Conservation (phyloP, 2,113 vertebrate species). For the Sarotherodon lohbergeri region DNA sequence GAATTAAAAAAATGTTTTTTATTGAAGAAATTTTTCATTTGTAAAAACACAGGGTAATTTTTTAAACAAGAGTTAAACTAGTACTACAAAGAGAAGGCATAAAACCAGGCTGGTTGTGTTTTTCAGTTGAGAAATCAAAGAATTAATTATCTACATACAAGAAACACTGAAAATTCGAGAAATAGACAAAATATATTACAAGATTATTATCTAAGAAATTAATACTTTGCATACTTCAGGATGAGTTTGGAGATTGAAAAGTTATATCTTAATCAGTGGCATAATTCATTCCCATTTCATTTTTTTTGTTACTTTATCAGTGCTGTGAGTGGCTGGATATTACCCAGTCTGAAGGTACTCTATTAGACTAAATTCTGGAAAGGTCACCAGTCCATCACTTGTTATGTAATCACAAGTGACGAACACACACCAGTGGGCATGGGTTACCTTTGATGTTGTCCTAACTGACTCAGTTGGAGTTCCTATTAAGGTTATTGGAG, state of each 20-base stretch:
- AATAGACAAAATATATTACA: background rate
- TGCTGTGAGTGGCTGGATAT: background rate
- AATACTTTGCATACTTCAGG: background rate
- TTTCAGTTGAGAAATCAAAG: background rate
- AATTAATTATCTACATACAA: background rate
- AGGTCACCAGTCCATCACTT: background rate
- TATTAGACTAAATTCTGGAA: background rate
- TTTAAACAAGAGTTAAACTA: background rate
- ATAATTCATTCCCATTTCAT: background rate
- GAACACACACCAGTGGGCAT: background rate
- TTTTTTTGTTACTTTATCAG: background rate
- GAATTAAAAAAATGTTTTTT: background rate
- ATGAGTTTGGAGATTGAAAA: background rate
- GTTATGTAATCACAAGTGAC: background rate
- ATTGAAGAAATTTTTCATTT: background rate
- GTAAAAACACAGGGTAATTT: background rate
- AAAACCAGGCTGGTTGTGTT: background rate
- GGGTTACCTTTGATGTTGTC: background rate
- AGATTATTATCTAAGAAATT: background rate
- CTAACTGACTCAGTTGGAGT: background rate
- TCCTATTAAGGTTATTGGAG: background rate
- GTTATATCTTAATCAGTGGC: background rate
- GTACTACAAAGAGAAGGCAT: background rate
- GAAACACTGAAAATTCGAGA: background rate
- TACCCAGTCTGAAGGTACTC: background rate